phyloP scores from a whole-genome alignment of 1,140 invertebrate genomes.

The Trichogramma pretiosum region DNA sequence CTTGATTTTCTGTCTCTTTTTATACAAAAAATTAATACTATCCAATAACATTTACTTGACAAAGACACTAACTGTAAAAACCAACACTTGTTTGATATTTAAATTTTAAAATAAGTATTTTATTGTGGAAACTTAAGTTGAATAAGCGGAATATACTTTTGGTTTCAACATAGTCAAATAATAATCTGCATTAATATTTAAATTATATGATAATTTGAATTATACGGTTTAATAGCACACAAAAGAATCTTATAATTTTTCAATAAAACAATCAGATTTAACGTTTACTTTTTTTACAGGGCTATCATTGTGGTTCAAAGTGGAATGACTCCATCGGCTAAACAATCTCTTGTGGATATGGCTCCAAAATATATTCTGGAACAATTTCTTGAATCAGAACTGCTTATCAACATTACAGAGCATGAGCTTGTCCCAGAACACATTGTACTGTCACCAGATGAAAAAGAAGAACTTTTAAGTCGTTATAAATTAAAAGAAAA shows the following conservation, averaged over 20 bases:
- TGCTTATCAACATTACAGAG: constrained; percentile 98
- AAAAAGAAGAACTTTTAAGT: constrained; percentile 88
- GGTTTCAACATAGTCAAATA: constrained; percentile 1
- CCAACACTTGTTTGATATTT: no score
- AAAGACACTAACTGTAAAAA: no score
- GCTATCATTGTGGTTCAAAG: constrained; percentile 69
- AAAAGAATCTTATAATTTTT: no score
- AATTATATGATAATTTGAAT: constrained; percentile 6
- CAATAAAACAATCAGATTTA: no score
- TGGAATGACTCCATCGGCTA: constrained; percentile 98
- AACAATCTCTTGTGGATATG: constrained; percentile 96
- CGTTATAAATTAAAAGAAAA: constrained; percentile 99
- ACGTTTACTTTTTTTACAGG: constrained; percentile 40
- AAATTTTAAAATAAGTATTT: no score
- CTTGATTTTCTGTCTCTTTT: no score
- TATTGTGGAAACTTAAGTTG: no score
- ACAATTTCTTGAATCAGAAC: constrained; percentile 95
- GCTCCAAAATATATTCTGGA: constrained; percentile 98
- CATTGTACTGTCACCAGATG: constrained; percentile 94
- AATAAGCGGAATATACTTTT: no score
- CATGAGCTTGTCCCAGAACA: constrained; percentile 99
- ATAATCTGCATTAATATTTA: neutral
- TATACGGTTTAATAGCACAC: constrained; percentile 1
- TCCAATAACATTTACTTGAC: no score
- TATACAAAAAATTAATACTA: no score